These are phyloP conservation scores for Dicyrtomina minuta DNA, from an alignment of 2,888 invertebrate genomes.

Conservation along the genomic window DNA sequence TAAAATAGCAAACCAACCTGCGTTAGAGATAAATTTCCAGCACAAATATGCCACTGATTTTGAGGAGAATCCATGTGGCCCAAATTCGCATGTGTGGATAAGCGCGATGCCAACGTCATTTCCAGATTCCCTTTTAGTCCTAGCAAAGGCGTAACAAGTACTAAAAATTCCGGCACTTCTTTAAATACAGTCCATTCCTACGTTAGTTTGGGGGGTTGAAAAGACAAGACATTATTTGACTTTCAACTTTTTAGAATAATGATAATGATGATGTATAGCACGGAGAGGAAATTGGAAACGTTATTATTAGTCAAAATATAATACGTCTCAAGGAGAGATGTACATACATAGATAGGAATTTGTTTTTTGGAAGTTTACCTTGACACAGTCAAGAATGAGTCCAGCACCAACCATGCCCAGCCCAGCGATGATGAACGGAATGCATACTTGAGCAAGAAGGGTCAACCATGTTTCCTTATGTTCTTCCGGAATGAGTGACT, in stretches of 20 bases:
- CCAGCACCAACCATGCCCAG: slow-evolving; percentile 91
- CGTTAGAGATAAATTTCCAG: slow-evolving; percentile 72
- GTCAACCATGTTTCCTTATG: slow-evolving; percentile 65
- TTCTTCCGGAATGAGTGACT: slow-evolving; percentile 45
- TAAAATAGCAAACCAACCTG: too few relatives aligned
- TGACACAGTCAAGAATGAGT: slow-evolving; percentile 67
- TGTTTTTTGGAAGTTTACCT: not conserved
- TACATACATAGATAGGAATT: not conserved
- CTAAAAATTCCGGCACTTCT: slow-evolving; percentile 70
- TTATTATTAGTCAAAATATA: not conserved
- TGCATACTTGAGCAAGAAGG: slow-evolving; percentile 76
- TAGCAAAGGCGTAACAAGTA: slow-evolving; percentile 79
- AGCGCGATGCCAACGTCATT: slow-evolving; percentile 88
- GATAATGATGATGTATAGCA: not conserved
- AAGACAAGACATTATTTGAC: too few relatives aligned
- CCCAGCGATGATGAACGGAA: slow-evolving; percentile 76
- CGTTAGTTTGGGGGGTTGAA: too few relatives aligned
- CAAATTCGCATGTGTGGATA: slow-evolving; percentile 82
- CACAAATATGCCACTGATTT: slow-evolving; percentile 68
- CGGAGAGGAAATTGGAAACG: not conserved
- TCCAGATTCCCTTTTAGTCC: slow-evolving; percentile 85
- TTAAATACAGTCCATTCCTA: slow-evolving; percentile 73
- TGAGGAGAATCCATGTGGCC: slow-evolving; percentile 71
- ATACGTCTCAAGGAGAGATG: too few relatives aligned
- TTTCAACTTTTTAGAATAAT: not conserved